Evolutionary conservation across 2,113 vertebrate species (phyloP), one percentile per base, ranked within the genome.

Genomic region (Hypomesus transpacificus): DNA sequence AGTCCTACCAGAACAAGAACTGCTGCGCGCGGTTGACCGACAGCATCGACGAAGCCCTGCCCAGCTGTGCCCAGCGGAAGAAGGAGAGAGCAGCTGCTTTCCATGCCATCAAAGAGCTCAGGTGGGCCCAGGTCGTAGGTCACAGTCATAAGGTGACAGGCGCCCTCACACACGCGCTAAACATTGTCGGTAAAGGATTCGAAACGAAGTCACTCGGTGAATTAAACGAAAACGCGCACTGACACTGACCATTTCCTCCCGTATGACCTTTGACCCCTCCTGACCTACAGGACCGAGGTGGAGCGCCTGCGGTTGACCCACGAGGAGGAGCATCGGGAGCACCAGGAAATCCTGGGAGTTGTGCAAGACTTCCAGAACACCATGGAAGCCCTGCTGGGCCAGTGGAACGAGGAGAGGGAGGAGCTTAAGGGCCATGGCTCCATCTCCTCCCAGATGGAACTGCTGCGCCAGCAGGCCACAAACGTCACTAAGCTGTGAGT

Each of bases 41-140:
- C 14, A 53, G 52, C 13, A 18, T 16, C 14, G 17, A 18, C 4
- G 56, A 20, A 1, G 74, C 65, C 60, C 46, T 60, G 57, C 66
- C 68, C 39, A 76, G 62, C 46, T 76, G 68, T 53, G 74, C 54
- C 54, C 74, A 76, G 68, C 54, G 61, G 51, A 39, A 39, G 34
- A 76, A 14, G 24, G 34, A 20, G 58, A 39, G 11, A 7, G 26
- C 17, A 14, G 73, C 28, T 1, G 46, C 39, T 28, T 75, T 65
- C 8, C 26, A 64, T 1, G 53, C 70, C 39, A 50, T 75, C 34
- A 60, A 62, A 3, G 70, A 75, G 13, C 74, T 71, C 62, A 76
- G 74, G 53, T 50, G 20, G 20, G 2, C 8, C 26, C 51, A 21
- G 28, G 13, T 39, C 28, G 6, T 18, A 46, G 17, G 24, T 26